A percentile compares a stretch with the other conserved stretches of the same genome.
Conservation (phyloP, 2,797 vertebrate genomes). For the Poecile montanus region DNA sequence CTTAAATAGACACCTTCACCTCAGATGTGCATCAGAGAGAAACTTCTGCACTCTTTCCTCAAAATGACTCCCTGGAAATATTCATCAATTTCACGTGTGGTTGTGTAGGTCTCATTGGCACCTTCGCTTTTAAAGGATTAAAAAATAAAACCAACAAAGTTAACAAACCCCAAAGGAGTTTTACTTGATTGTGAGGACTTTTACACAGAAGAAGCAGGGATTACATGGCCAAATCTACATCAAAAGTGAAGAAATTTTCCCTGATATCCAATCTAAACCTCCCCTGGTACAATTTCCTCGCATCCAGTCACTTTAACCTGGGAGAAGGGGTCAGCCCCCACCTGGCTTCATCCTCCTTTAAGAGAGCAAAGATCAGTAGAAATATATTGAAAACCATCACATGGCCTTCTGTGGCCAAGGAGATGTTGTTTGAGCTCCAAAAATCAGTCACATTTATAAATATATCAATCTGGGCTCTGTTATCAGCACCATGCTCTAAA, state of each 20-base stretch:
- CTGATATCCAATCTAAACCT: background rate
- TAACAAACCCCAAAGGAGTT: background rate
- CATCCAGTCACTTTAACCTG: background rate
- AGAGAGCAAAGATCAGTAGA: background rate
- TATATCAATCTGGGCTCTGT: background rate
- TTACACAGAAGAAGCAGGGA: background rate
- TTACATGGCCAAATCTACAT: background rate
- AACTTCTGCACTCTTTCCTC: background rate
- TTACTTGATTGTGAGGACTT: background rate
- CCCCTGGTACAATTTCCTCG: background rate
- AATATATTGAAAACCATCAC: background rate
- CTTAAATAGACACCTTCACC: background rate
- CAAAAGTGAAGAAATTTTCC: too few species aligned
- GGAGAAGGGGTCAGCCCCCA: background rate
- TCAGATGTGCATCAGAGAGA: background rate
- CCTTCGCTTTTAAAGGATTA: background rate
- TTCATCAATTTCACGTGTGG: rapidly evolving
- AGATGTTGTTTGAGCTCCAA: background rate
- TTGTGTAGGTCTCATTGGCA: background rate
- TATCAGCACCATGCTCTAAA: background rate
- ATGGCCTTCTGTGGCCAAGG: background rate
- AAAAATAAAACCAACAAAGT: too few species aligned
- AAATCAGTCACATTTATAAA: background rate
- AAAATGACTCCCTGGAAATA: background rate
- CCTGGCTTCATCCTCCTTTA: background rate